Base-by-base conservation (phyloP, 2,797 vertebrate species). In the Acanthopagrus latus region DNA sequence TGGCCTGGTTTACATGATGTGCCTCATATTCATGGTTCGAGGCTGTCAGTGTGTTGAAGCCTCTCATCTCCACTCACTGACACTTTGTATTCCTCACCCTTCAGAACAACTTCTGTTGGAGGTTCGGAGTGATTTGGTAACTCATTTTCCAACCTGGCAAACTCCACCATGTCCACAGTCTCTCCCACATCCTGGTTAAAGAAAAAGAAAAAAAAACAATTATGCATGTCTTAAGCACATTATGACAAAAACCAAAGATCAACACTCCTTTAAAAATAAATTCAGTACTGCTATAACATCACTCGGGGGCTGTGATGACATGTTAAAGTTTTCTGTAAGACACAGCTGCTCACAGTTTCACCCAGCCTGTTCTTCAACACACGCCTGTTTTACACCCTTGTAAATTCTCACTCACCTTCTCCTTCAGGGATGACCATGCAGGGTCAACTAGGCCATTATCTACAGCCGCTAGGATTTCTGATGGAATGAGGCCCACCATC, bases 381-480 rank as follows among this genome's bases (percentile, higher is more conserved):
- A 73, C 3, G 2, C 11, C 7, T 63, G 44, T 65, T 41, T 73
- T 76, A 62, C 63, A 67, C 0, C 8, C 57, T 29, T 14, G 7
- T 43, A 48, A 69, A 44, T 16, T 18, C 43, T 21, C 54, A 78
- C 91, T 85, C 29, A 95, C 93, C 88, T 91, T 73, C 23, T 87
- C 78, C 58, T 82, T 86, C 10, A 78, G 25, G 20, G 83, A 76
- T 0, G 52, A 72, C 64, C 66, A 64, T 14, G 82, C 59, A 0
- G 71, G 65, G 78, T 91, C 80, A 71, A 25, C 72, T 2, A 57
- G 73, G 29, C 76, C 74, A 51, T 89, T 57, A 21, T 80, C 74
- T 60, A 82, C 89, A 64, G 68, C 33, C 60, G 64, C 72, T 12
- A 58, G 83, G 56, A 55, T 41, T n/a, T 87, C 82, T 57, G 82